Conservation (phyloP, 2,113 vertebrate genomes). For the Pseudopodoces humilis region DNA sequence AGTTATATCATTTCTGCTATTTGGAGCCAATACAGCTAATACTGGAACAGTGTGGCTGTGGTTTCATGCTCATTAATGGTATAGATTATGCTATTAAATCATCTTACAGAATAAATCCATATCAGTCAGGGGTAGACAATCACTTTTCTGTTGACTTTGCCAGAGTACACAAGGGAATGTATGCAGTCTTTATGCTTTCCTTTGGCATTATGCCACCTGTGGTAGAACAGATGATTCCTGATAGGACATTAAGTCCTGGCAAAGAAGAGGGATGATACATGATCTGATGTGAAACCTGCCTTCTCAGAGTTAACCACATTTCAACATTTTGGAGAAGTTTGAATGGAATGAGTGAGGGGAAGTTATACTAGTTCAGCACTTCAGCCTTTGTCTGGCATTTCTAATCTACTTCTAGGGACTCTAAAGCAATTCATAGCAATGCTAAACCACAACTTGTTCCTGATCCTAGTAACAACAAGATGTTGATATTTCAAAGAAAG, state of each 20-base stretch:
- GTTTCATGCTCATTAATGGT: conserved; percentile 14
- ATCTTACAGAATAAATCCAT: neutral
- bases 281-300: conserved; percentile 6
- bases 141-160: conserved; percentile 30
- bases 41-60: neutral
- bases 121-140: neutral
- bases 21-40: neutral
- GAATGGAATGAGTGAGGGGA: neutral
- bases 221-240: neutral
- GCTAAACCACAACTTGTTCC: neutral
- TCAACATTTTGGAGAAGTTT: neutral
- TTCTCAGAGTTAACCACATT: neutral
- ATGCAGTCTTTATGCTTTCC: conserved; percentile 13
- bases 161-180: conserved; percentile 3
- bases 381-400: neutral
- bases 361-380: neutral
- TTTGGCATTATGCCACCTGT: neutral
- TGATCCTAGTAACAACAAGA: neutral
- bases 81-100: neutral
- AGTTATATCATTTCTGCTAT: neutral
- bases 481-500: neutral
- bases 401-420: neutral
- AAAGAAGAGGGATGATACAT: neutral
- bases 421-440: neutral
- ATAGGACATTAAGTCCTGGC: neutral